A percentile compares a stretch with the other conserved stretches of the same genome.
Evolutionary conservation across 2,113 vertebrate genomes (phyloP).

Genomic region (Pterophyllum scalare): DNA sequence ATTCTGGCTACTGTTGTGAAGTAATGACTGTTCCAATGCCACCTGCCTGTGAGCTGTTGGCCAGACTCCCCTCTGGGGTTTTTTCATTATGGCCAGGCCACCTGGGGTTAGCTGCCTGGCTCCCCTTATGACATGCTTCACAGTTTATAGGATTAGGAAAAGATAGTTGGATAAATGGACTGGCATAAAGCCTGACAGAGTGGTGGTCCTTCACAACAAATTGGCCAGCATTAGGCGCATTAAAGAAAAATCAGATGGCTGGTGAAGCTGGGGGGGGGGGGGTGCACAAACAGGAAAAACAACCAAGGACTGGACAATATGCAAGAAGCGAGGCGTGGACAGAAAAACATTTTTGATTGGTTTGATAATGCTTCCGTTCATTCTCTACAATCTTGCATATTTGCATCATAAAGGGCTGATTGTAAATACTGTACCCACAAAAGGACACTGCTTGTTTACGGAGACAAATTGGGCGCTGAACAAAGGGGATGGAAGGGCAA

Average conservation of each 20-base stretch:
- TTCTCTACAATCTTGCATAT: neutral
- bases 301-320: conserved; percentile 19
- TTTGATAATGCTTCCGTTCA: conserved; percentile 5
- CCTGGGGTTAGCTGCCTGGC: conserved; percentile 68
- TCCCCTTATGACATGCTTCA: conserved; percentile 66
- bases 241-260: conserved; percentile 56
- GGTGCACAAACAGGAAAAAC: conserved; percentile 31
- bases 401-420: conserved; percentile 3
- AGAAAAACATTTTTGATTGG: conserved; percentile 26
- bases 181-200: conserved; percentile 63
- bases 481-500: conserved; percentile 66
- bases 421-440: conserved; percentile 20
- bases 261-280: conserved; percentile 8
- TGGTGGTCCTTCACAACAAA: conserved; percentile 65
- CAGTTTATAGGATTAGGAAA: conserved; percentile 77
- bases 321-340: conserved; percentile 21
- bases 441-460: conserved; percentile 60
- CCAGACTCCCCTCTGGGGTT: conserved; percentile 69
- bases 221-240: conserved; percentile 60
- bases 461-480: conserved; percentile 65
- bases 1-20: conserved; percentile 72
- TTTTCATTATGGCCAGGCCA: conserved; percentile 76
- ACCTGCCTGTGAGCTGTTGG: conserved; percentile 72
- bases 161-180: conserved; percentile 76
- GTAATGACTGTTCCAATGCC: conserved; percentile 78